Base-by-base conservation (phyloP, 2,888 invertebrate species). In the Brachyptera risi region DNA sequence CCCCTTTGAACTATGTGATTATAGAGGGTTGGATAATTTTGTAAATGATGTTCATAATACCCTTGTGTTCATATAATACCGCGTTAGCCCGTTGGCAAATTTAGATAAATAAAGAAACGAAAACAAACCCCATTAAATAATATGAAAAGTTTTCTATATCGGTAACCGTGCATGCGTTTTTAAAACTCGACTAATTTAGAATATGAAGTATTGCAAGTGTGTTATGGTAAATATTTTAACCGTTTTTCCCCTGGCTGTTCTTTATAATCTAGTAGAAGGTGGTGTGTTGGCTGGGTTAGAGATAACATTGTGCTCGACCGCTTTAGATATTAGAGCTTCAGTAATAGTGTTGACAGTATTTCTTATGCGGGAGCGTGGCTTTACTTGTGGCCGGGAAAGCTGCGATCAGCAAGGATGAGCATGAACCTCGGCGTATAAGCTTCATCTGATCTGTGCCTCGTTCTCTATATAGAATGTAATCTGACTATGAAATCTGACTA, bases 321-420 rank as follows among this genome's bases (percentile, higher is more conserved):
- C 56, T 26, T 47, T 31, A 37, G 44, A 56, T 49, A 57, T 37
- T 57, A 1, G 15, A 23, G 51, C 51, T 51, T 58, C 56, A 63
- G 67, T 72, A 73, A 73, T 73, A 26, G 72, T 74, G 73, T 73
- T 74, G 72, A 73, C 74, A 68, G 67, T 73, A 74, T 73, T 72
- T 71, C 73, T 72, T 73, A 74, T 71, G 73, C 73, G 68, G 67
- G 68, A 71, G 49, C 74, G 74, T 74, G 74, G 71, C 66, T 64
- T 56, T 27, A 71, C 68, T 66, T 71, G 65, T 67, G 68, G 68
- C 67, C 65, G 66, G 37, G 57, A 58, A 62, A 54, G 27, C 51
- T 58, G 70, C 68, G 73, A 73, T 74, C 72, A 74, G 69, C 67
- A 65, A 66, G 65, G 66, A 47, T 44, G 50, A 56, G 62, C 62